A percentile compares a stretch with the other conserved stretches of the same genome.
These are phyloP conservation scores for Periplaneta americana DNA, from an alignment of 1,140 invertebrate species.

Conservation along the genomic window DNA sequence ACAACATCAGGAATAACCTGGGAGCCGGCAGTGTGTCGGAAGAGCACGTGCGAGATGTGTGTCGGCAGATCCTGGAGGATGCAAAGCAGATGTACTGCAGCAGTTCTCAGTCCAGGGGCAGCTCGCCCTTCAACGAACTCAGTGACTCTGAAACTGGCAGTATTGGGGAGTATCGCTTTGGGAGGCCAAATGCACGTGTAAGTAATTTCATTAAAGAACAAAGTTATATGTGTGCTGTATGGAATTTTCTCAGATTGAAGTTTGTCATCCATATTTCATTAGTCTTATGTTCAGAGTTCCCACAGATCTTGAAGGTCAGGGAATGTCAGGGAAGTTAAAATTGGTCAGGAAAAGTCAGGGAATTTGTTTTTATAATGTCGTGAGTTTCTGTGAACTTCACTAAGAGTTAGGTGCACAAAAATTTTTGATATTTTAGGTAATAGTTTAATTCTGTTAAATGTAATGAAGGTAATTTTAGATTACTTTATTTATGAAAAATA, in stretches of 20 bases:
- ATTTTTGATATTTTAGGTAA: no score
- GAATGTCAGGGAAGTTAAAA: no score
- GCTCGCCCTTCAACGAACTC: conserved; percentile 41
- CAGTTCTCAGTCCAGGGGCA: conserved; percentile 37
- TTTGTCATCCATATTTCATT: not conserved
- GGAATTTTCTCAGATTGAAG: not conserved
- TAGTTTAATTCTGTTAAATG: no score
- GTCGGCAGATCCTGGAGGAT: conserved; percentile 71
- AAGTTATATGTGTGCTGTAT: not conserved
- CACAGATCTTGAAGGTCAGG: no score
- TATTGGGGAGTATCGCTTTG: conserved; percentile 20
- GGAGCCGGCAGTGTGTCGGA: conserved; percentile 65
- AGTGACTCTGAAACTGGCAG: conserved; percentile 42
- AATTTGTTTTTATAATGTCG: no score
- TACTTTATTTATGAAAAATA: no score
- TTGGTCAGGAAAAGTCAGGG: no score
- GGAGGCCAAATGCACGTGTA: conserved; percentile 9
- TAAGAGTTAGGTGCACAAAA: no score
- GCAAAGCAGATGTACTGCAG: conserved; percentile 60
- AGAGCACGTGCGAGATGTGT: conserved; percentile 67
- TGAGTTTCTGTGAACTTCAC: no score
- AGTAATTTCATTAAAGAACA: not conserved
- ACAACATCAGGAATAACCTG: conserved; percentile 69
- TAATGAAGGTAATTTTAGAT: no score
- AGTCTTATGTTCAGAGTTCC: not conserved